Evolutionary conservation across 2,113 vertebrate genomes (phyloP), one percentile per base, ranked within the genome.

Genomic region (Melanotaenia duboulayi): DNA sequence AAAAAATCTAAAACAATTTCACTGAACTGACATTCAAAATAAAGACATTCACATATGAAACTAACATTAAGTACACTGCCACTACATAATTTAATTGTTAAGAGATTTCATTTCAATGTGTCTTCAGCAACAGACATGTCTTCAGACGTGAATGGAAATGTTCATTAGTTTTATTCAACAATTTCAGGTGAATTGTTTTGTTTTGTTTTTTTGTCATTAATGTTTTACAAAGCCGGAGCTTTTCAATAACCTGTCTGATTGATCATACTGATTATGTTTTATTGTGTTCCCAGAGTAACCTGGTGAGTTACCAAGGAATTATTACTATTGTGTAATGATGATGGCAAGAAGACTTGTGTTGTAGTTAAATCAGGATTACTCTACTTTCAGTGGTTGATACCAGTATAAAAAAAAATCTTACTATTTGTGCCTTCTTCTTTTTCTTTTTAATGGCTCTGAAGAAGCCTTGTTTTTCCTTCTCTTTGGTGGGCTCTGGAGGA

Each of bases 381-480:
- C 37, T 64, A 48, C 51, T 17, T 23, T 64, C 24, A 1, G n/a
- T 60, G 46, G 37, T 63, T 11, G 60, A 50, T 44, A 58, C 24
- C 11, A 70, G 12, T 35, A 1, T 35, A 48, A 4, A 48, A 19
- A 51, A 55, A 23, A 11, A 46, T 66, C 91, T 96, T 96, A 99
- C 98, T 74, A 95, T 95, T 92, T 97, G 97, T 78, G 96, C 94
- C 93, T 99, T 99, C 95, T 99, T 99, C 94, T 99, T 99, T 91
- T 99, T 99, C 96, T 99, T 99, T 93, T 99, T 99, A 90, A 99
- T 98, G 89, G 96, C 95, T 92, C 95, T 96, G 93, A 99, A 99
- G 95, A 99, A 99, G 56, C 97, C 96, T 94, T 98, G 97, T 83
- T 98, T 99, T 88, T 98, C 97, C 86, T 98, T 99, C 89, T 97